phyloP scores from a whole-genome alignment of 2,888 invertebrate genomes.

The Synergus itoensis region DNA sequence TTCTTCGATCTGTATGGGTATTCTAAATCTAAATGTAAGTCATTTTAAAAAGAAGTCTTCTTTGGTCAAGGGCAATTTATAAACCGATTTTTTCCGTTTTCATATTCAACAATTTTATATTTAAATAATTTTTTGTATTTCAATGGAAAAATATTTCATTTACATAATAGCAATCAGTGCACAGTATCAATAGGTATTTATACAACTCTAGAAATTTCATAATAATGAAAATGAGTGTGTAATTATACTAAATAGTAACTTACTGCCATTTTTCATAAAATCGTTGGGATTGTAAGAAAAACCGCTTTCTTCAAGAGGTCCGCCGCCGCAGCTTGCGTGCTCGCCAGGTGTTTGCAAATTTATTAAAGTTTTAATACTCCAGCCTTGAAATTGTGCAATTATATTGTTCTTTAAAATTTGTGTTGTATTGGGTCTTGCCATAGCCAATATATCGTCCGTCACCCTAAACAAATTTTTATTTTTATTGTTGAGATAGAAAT shows the following conservation, averaged over 20 bases:
- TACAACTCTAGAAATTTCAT: too few relatives aligned
- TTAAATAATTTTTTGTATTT: too few relatives aligned
- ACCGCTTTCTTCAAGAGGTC: constrained; percentile 86
- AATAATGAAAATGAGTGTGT: background rate
- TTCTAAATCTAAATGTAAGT: constrained; percentile 36
- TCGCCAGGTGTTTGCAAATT: constrained; percentile 92
- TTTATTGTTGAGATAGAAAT: background rate
- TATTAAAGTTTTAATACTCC: constrained; percentile 89
- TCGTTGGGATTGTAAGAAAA: constrained; percentile 91
- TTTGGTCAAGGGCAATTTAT: background rate
- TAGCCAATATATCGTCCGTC: constrained; percentile 92
- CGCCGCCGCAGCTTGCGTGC: constrained; percentile 91
- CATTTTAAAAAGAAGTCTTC: background rate
- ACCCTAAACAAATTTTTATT: constrained; percentile 82
- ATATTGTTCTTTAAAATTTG: constrained; percentile 87
- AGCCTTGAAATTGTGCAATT: constrained; percentile 88
- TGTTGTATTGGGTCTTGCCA: constrained; percentile 90
- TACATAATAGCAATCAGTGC: background rate
- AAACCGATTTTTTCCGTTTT: background rate
- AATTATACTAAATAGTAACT: constrained; percentile 70
- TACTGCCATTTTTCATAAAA: constrained; percentile 92
- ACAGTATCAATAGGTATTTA: too few relatives aligned
- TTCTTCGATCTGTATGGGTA: constrained; percentile 65
- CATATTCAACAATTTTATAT: background rate
- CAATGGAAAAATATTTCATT: background rate